Evolutionary conservation across 2,797 vertebrate species (phyloP), one percentile per base, ranked within the genome.

Genomic region (Pristis pectinata): DNA sequence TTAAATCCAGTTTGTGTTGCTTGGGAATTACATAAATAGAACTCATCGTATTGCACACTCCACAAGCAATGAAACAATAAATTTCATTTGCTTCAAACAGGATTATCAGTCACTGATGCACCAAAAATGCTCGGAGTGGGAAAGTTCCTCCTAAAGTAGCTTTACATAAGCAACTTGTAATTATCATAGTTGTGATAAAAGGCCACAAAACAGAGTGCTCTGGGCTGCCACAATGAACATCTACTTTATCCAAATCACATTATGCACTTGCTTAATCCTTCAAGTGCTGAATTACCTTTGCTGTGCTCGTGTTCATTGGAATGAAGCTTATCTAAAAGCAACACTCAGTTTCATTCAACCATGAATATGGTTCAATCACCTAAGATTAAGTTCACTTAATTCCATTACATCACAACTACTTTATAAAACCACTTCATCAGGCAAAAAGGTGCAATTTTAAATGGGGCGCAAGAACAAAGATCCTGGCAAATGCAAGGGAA

Each of bases 271-370:
- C 61, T 41, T 91, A 91, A 91, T 67, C 59, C 17, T 67, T 91
- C 91, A 91, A 67, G 87, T 67, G 64, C 87, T 87, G 59, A 91
- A 64, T 91, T 91, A 91, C 59, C 59, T 37, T 91, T 41, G 37
- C 87, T 24, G 61, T 67, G 19, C 67, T 91, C 87, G 67, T 37
- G n/a, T 67, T 91, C n/a, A 41, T 10, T 67, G 61, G n/a, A 91
- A 19, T 67, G n/a, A 9, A 91, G 87, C n/a, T 87, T 24, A 91
- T 13, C 59, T 67, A 91, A 91, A 91, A 30, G 37, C 8, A 67
- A 91, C 59, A 41, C n/a, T 59, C 34, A 61, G 59, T 87, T 59
- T 87, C 30, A n/a, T 61, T 61, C 59, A 87, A 87, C 53, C 30
- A 59, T 17, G 30, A 87, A n/a, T 59, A n/a, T 61, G 59, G 56